Evolutionary conservation across 2,113 vertebrate genomes (phyloP).

Genomic region (Arenaria interpres): DNA sequence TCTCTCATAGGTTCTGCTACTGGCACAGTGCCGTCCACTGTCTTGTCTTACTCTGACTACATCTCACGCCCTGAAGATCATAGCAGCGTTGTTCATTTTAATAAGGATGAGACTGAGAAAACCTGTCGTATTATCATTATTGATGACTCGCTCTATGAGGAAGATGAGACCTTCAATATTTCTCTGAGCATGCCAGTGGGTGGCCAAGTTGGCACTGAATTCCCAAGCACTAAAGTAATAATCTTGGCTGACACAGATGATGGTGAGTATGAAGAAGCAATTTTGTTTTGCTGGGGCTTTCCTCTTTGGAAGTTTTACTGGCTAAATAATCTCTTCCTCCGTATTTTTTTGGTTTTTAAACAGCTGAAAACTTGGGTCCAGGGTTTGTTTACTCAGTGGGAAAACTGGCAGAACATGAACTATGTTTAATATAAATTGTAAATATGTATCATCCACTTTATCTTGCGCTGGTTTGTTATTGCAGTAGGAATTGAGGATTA

Average conservation of each 20-base stretch:
- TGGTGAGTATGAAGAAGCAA: conserved; percentile 73
- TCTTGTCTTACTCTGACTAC: conserved; percentile 85
- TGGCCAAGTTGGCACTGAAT: conserved; percentile 77
- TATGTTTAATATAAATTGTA: not conserved
- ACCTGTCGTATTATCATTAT: conserved; percentile 82
- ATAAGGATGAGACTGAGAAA: conserved; percentile 83
- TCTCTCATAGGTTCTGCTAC: conserved; percentile 76
- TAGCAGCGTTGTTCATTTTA: conserved; percentile 82
- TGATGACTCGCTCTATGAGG: conserved; percentile 87
- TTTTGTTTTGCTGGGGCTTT: not conserved
- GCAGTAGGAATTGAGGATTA: not conserved
- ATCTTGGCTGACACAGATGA: conserved; percentile 84
- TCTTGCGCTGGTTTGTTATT: not conserved
- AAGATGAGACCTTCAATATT: conserved; percentile 85
- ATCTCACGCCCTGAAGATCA: conserved; percentile 85
- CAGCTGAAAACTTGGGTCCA: not conserved
- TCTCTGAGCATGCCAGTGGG: conserved; percentile 84
- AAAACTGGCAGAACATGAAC: not conserved
- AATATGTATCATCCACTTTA: not conserved
- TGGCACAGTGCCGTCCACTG: conserved; percentile 79
- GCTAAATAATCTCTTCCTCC: not conserved
- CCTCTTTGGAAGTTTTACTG: not conserved
- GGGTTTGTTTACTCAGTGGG: not conserved
- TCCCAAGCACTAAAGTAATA: conserved; percentile 76
- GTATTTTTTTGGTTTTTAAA: not conserved